These are phyloP conservation scores for Stercorarius parasiticus DNA, from an alignment of 2,113 vertebrate genomes.

Conservation along the genomic window DNA sequence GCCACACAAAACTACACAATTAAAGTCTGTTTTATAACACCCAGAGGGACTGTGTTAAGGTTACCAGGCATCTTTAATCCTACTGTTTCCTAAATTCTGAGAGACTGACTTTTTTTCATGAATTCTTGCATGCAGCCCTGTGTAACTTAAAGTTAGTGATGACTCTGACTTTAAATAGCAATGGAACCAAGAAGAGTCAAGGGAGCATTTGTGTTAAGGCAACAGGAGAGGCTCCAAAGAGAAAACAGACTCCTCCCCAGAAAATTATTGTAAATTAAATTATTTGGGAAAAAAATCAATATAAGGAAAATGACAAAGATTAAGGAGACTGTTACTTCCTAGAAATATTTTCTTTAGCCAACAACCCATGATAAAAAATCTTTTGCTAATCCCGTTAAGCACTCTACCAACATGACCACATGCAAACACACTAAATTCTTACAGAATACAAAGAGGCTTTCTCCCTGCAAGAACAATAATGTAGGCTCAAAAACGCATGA, in stretches of 20 bases:
- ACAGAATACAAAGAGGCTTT: background rate
- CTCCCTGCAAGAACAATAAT: background rate
- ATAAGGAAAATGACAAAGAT: background rate
- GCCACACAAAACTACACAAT: background rate
- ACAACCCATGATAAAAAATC: background rate
- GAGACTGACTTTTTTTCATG: background rate
- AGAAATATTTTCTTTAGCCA: constrained; percentile 8
- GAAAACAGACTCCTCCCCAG: background rate
- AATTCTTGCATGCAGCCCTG: background rate
- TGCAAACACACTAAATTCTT: background rate
- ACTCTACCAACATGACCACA: background rate
- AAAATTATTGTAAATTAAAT: background rate
- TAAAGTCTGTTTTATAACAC: constrained; percentile 39
- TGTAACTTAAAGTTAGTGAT: background rate
- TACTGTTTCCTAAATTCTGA: background rate
- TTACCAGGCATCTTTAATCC: constrained; percentile 18
- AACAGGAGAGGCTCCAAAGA: background rate
- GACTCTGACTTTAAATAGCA: background rate
- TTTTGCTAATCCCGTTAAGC: background rate
- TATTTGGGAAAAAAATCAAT: background rate
- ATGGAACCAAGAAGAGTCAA: background rate
- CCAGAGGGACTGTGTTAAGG: constrained; percentile 19
- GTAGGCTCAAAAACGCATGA: background rate
- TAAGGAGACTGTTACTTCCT: background rate
- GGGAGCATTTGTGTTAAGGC: background rate